phyloP scores from a whole-genome alignment of 2,888 invertebrate species.

The Volucella inflata region DNA sequence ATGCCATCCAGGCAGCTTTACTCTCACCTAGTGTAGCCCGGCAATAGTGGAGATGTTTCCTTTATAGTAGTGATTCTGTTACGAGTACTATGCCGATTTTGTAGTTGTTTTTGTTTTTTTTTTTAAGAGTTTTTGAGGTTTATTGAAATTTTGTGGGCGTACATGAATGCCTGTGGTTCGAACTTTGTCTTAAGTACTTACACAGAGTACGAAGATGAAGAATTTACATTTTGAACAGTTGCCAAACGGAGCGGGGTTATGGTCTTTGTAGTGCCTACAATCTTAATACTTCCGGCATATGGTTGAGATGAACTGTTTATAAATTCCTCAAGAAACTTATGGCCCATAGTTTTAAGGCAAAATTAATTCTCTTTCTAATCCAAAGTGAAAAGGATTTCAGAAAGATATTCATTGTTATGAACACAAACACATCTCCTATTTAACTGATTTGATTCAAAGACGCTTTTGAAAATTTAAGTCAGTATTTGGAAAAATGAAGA shows the following conservation, averaged over 20 bases:
- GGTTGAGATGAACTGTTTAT: background rate
- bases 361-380: no score
- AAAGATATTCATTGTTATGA: no score
- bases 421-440: no score
- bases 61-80: slow-evolving; percentile 30
- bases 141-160: slow-evolving; percentile 70
- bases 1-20: slow-evolving; percentile 27
- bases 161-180: slow-evolving; percentile 37
- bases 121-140: slow-evolving; percentile 48
- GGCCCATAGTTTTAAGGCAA: no score
- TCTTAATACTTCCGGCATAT: background rate
- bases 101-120: slow-evolving; percentile 38
- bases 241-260: slow-evolving; percentile 28
- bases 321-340: background rate
- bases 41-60: slow-evolving; percentile 21
- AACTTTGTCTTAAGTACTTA: slow-evolving; percentile 46
- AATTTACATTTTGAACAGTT: slow-evolving; percentile 71
- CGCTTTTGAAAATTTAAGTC: no score
- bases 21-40: background rate
- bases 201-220: slow-evolving; percentile 26
- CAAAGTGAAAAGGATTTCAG: no score
- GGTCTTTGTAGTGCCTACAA: background rate
- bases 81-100: background rate
- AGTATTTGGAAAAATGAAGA: no score
- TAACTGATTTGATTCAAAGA: no score